A percentile compares a stretch with the other conserved stretches of the same genome.
phyloP scores from a whole-genome alignment of 1,140 invertebrate genomes.

The Drosophila nikananu region DNA sequence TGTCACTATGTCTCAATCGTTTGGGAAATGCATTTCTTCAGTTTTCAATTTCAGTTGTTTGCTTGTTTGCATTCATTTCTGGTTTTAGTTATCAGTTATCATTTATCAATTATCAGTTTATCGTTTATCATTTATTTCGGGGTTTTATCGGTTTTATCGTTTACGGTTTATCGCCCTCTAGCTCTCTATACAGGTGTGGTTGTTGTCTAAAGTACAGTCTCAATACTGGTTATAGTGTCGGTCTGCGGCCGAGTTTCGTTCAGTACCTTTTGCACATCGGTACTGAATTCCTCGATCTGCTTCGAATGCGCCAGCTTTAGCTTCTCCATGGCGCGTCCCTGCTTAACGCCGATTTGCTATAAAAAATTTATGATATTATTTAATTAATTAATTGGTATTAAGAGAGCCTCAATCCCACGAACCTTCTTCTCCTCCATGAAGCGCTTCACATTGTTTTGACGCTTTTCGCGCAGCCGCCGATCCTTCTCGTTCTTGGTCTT shows the following conservation, averaged over 20 bases:
- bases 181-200: constrained; percentile 43
- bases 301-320: constrained; percentile 96
- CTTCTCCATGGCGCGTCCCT: constrained; percentile 97
- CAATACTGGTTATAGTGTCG: constrained; percentile 85
- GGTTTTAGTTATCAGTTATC: background rate
- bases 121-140: constrained; percentile 25
- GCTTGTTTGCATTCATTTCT: constrained; percentile 10
- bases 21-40: constrained; percentile 40
- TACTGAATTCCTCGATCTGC: constrained; percentile 95
- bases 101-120: constrained; percentile 8
- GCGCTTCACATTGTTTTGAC: constrained; percentile 99
- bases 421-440: constrained; percentile 98
- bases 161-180: constrained; percentile 50
- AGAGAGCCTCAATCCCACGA: background rate
- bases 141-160: constrained; percentile 36
- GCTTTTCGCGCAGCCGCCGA: constrained; percentile 96
- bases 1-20: constrained; percentile 3
- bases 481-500: constrained; percentile 99
- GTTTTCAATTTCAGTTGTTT: constrained; percentile 8
- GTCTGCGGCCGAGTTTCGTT: constrained; percentile 71
- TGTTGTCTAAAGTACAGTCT: constrained; percentile 84
- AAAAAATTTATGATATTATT: background rate
- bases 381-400: too few relatives aligned
- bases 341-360: constrained; percentile 92
- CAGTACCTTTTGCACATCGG: constrained; percentile 95